Conservation (phyloP, 2,888 invertebrate genomes). For the Petrolisthes cinctipes region DNA sequence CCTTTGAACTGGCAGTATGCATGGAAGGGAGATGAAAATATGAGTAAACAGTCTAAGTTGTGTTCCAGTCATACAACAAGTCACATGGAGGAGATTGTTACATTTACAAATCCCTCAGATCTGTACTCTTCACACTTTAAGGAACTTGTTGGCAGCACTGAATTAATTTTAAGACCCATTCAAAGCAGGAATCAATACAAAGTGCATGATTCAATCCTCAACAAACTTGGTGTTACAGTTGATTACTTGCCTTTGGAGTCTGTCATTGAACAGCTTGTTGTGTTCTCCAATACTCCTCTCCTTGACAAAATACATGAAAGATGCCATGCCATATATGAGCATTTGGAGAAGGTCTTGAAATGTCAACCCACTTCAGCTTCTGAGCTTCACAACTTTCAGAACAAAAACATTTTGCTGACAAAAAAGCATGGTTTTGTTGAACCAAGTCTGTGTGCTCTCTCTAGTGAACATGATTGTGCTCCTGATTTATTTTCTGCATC, state of each 20-base stretch:
- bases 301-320: neutral
- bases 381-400: neutral
- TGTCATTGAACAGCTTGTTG: conserved; percentile 31
- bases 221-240: conserved; percentile 22
- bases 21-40: conserved; percentile 12
- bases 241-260: conserved; percentile 5
- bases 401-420: conserved; percentile 27
- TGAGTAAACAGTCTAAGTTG: neutral
- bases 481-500: conserved; percentile 38
- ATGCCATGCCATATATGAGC: conserved; percentile 32
- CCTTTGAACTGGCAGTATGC: conserved; percentile 28
- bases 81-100: too few relatives aligned
- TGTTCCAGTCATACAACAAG: conserved; percentile 2
- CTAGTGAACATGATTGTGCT: conserved; percentile 17
- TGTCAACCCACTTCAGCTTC: neutral
- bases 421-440: conserved; percentile 24
- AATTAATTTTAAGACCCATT: neutral
- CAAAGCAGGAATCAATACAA: too few relatives aligned
- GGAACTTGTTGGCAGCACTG: conserved; percentile 24
- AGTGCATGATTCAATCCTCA: neutral
- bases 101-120: neutral
- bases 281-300: neutral
- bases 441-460: conserved; percentile 20
- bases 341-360: conserved; percentile 23
- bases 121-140: conserved; percentile 19